Base-by-base conservation (phyloP, 2,797 vertebrate genomes). In the Pseudocheirus occidentalis region DNA sequence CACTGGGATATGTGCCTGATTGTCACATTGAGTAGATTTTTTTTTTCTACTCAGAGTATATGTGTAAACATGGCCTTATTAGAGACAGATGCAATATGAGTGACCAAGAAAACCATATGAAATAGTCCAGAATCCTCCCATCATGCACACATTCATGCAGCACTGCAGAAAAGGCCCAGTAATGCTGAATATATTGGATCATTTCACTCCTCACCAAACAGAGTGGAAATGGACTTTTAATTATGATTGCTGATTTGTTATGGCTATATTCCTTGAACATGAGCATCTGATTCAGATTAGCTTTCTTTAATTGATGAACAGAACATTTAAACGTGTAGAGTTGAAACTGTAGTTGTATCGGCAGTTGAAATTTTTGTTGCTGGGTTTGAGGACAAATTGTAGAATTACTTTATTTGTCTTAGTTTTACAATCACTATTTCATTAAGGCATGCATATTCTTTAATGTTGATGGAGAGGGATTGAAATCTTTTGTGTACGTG, bases 381-480 rank as follows among this genome's bases (percentile, higher is more conserved):
- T 96, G 93, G 62, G 13, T 95, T 94, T 28, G 90, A 94, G 34
- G 89, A 91, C 55, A 92, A 95, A 96, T 97, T 95, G 90, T 7
- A 98, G 92, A 92, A 52, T 58, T 14, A 95, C 58, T 66, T 97
- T 95, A 96, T 46, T 92, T 96, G 50, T 94, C 98, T 98, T 95
- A 97, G 96, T 98, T 98, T 98, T 98, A 97, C 98, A 95, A 96
- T 96, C 94, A 93, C 95, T 93, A 52, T 95, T 97, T 90, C 97
- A 95, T 95, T 96, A 95, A 96, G 91, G 94, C 95, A 96, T 97
- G 95, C 96, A 97, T 96, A 94, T 95, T 96, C 94, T 93, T 94
- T 97, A 96, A 95, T 97, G 95, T 96, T 96, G 92, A 94, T 34
- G 87, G 94, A 95, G 90, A 50, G 91, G 95, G 62, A 91, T 95